Conservation (phyloP, 2,113 vertebrate genomes). For the Anolis sagrei region DNA sequence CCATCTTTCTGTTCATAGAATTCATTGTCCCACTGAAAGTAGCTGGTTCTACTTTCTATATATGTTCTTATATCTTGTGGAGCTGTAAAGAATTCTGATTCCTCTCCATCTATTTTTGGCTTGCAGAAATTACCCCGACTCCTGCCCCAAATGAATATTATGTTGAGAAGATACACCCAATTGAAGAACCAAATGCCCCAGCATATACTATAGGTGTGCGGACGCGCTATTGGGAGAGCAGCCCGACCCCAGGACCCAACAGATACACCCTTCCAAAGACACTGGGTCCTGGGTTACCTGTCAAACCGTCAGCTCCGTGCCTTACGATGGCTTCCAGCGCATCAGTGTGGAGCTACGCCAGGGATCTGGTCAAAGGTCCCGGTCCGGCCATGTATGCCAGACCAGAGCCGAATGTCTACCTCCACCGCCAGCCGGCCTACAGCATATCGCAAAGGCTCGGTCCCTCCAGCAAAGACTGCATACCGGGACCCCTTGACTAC, state of each 20-base stretch:
- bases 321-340: conserved; percentile 24
- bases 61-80: too few species aligned
- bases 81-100: not conserved
- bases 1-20: too few species aligned
- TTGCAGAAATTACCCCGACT: conserved; percentile 45
- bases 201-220: conserved; percentile 48
- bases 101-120: not conserved
- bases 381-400: conserved; percentile 37
- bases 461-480: conserved; percentile 10
- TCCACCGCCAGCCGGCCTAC: conserved; percentile 49
- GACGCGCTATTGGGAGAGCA: conserved; percentile 49
- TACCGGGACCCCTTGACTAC: conserved; percentile 57
- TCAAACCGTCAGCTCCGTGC: conserved; percentile 44
- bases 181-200: conserved; percentile 55
- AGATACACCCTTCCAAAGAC: conserved; percentile 40
- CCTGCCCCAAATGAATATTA: conserved; percentile 49
- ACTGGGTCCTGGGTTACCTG: conserved; percentile 39
- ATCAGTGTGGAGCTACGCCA: conserved; percentile 52
- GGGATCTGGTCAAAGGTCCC: conserved; percentile 43
- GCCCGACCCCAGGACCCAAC: conserved; percentile 58
- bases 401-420: conserved; percentile 50
- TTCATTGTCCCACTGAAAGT: too few species aligned
- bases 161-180: conserved; percentile 46
- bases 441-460: conserved; percentile 48
- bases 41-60: too few species aligned